phyloP scores from a whole-genome alignment of 1,140 invertebrate genomes.

The Drosophila hydei region DNA sequence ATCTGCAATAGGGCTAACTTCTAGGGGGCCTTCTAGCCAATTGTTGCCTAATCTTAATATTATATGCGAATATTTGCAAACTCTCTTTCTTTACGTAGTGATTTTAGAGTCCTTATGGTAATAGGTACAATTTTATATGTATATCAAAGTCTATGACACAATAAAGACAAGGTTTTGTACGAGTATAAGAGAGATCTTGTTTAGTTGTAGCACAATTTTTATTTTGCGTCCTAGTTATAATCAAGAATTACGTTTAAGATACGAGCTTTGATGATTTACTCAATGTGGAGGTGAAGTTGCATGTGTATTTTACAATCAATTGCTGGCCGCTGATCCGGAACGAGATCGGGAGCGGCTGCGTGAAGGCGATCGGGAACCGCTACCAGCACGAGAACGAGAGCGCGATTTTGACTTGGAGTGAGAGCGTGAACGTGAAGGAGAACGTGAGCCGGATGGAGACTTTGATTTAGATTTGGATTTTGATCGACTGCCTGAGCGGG shows the following conservation, averaged over 20 bases:
- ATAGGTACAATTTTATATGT: not conserved
- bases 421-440: slow-evolving; percentile 55
- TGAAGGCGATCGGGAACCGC: slow-evolving; percentile 28
- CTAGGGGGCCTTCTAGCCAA: slow-evolving; percentile 11
- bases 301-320: slow-evolving; percentile 10
- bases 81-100: not conserved
- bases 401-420: slow-evolving; percentile 70
- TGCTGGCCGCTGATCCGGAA: slow-evolving; percentile 41
- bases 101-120: not conserved
- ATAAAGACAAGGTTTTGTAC: not conserved
- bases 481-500: slow-evolving; percentile 56
- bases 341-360: slow-evolving; percentile 33
- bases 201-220: slow-evolving; percentile 12
- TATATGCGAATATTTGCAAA: not conserved
- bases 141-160: slow-evolving; percentile 6
- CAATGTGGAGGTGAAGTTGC: not conserved
- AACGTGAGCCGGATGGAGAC: slow-evolving; percentile 75
- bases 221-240: slow-evolving; percentile 19
- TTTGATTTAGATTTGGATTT: slow-evolving; percentile 78
- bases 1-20: slow-evolving; percentile 23
- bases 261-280: not conserved
- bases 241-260: not conserved
- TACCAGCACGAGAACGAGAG: slow-evolving; percentile 66
- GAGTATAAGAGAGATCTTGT: not conserved
- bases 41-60: slow-evolving; percentile 43